A percentile compares a stretch with the other conserved stretches of the same genome.
Evolutionary conservation across 2,888 invertebrate species (phyloP).

Genomic region (Heteromyza rotundicornis): DNA sequence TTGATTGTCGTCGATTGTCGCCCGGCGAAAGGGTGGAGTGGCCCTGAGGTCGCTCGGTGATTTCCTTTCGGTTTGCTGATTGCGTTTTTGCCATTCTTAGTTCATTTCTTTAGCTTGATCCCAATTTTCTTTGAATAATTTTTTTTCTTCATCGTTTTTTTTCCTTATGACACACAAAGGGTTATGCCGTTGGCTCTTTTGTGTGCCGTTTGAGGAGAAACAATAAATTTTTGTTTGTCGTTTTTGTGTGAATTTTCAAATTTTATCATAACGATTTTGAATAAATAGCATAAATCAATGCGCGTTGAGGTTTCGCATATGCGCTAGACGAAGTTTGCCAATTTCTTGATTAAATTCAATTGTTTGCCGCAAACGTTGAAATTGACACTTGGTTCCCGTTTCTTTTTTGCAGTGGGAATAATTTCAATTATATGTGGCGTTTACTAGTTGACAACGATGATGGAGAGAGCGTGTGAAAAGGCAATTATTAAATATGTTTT

Average conservation of each 20-base stretch:
- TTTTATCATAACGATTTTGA: constrained; percentile 39
- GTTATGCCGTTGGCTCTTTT: background rate
- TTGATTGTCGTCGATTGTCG: no score
- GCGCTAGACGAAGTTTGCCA: no score
- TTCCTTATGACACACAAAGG: no score
- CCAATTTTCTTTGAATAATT: constrained; percentile 20
- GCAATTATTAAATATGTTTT: no score
- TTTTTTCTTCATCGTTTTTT: no score
- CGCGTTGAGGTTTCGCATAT: no score
- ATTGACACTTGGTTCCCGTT: background rate
- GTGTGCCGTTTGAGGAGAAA: background rate
- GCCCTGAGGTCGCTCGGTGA: no score
- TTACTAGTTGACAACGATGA: no score
- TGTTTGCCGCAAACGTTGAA: background rate
- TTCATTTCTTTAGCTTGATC: no score
- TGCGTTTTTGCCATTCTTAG: constrained; percentile 13
- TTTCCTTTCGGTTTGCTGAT: constrained; percentile 18
- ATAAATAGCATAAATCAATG: constrained; percentile 41
- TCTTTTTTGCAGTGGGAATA: background rate
- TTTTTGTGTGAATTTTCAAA: constrained; percentile 35
- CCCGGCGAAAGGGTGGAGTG: background rate
- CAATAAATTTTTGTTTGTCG: constrained; percentile 33
- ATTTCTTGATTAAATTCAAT: constrained; percentile 1
- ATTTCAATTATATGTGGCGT: background rate
- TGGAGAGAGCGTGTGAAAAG: constrained; percentile 4